Evolutionary conservation across 2,888 invertebrate species (phyloP).

Genomic region (Chrysodeixis includens): DNA sequence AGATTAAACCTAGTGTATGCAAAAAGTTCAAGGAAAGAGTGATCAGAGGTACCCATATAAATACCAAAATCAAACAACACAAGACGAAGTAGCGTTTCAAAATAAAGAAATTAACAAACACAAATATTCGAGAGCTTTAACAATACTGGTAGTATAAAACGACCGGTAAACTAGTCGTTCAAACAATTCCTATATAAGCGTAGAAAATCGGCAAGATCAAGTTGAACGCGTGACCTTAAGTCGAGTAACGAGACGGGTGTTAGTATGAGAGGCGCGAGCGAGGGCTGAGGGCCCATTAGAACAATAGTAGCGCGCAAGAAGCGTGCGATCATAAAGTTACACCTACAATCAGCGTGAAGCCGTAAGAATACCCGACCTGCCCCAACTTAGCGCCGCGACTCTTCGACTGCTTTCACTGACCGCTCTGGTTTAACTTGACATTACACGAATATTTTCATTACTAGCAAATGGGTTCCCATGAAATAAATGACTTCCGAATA

Average conservation of each 20-base stretch:
- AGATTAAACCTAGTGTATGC: neutral
- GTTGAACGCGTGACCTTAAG: constrained; percentile 81
- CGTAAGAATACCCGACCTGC: constrained; percentile 79
- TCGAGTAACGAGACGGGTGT: constrained; percentile 76
- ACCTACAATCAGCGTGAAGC: constrained; percentile 78
- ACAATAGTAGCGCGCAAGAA: constrained; percentile 84
- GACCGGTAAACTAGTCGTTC: constrained; percentile 67
- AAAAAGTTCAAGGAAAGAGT: too few species aligned
- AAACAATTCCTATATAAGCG: constrained; percentile 76
- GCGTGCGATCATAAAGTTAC: constrained; percentile 85
- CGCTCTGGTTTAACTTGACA: constrained; percentile 41
- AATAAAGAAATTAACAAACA: constrained; percentile 56
- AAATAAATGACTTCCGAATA: neutral
- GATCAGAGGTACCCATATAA: too few species aligned
- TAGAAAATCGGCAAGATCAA: constrained; percentile 78
- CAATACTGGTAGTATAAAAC: constrained; percentile 56
- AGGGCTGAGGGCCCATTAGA: constrained; percentile 79
- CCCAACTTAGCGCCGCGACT: constrained; percentile 69
- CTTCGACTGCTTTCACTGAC: constrained; percentile 60
- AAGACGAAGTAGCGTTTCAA: neutral
- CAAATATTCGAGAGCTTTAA: constrained; percentile 62
- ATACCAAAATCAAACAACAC: too few species aligned
- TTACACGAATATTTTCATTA: constrained; percentile 47
- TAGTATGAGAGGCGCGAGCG: constrained; percentile 69
- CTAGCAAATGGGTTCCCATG: constrained; percentile 13